phyloP scores from a whole-genome alignment of 1,140 invertebrate genomes.

The Argopecten irradians region DNA sequence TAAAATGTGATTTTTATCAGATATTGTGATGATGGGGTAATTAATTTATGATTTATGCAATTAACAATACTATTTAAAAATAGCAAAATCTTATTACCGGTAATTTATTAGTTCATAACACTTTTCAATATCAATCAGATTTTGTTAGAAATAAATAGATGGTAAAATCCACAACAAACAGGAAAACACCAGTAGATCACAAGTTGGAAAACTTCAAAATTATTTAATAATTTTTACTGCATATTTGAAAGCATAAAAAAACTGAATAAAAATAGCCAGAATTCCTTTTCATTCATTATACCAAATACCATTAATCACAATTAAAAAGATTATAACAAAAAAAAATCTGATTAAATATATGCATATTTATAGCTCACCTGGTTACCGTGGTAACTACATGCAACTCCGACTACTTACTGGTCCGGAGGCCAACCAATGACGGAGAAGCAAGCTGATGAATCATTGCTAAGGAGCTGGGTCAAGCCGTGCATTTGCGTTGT shows the following conservation, averaged over 20 bases:
- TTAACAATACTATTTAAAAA: not conserved
- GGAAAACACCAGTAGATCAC: not conserved
- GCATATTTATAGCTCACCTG: not conserved
- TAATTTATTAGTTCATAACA: not conserved
- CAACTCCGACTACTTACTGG: not conserved
- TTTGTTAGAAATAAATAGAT: not conserved
- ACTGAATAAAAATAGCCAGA: not conserved
- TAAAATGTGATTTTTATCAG: not conserved
- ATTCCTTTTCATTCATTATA: not conserved
- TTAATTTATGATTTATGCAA: not conserved
- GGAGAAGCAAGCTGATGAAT: constrained; percentile 37
- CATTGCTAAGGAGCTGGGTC: constrained; percentile 30
- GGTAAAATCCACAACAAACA: not conserved
- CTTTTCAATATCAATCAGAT: not conserved
- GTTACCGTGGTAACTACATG: not conserved
- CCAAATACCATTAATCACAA: not conserved
- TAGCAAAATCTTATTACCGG: no score
- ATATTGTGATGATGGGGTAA: not conserved
- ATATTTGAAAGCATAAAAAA: not conserved
- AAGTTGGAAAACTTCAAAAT: not conserved
- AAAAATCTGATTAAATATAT: not conserved
- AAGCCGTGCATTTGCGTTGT: constrained; percentile 37
- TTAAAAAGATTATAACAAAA: not conserved
- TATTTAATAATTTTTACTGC: constrained; percentile 6
- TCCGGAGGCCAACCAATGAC: constrained; percentile 29